Evolutionary conservation across 1,140 invertebrate genomes (phyloP).

Genomic region (Apocrypta bakeri): DNA sequence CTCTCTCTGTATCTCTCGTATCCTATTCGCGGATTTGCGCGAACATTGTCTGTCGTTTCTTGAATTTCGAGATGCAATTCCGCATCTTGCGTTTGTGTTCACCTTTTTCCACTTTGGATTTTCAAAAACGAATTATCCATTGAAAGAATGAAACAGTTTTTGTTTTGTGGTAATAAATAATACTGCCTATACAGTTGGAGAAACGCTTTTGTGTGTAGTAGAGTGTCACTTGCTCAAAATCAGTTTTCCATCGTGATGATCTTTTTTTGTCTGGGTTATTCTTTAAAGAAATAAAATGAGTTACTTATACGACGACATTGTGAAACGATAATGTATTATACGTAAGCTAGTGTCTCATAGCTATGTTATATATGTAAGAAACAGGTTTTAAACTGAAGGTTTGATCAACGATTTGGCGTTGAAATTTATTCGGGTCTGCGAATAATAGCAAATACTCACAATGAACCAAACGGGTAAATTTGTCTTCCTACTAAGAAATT

Average conservation of each 20-base stretch:
- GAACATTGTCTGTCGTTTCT: constrained; percentile 41
- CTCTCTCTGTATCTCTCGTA: constrained; percentile 40
- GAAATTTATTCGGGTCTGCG: neutral
- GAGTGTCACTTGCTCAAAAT: constrained; percentile 23
- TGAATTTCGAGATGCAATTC: constrained; percentile 43
- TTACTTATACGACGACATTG: too few relatives aligned
- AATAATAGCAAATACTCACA: neutral
- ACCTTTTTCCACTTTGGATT: neutral
- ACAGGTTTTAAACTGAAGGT: neutral
- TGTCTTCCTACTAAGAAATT: constrained; percentile 16
- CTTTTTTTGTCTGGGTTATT: too few relatives aligned
- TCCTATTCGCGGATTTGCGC: neutral
- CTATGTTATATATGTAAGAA: neutral
- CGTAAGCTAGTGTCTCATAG: too few relatives aligned
- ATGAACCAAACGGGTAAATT: constrained; percentile 16
- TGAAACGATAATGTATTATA: too few relatives aligned
- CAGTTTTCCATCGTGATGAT: neutral
- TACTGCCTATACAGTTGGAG: constrained; percentile 26
- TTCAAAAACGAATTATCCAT: neutral
- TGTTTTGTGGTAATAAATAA: too few relatives aligned
- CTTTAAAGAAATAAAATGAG: too few relatives aligned
- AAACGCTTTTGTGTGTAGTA: constrained; percentile 8
- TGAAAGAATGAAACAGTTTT: neutral
- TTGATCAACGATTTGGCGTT: constrained; percentile 6
- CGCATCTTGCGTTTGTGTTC: neutral